Conservation (phyloP, 2,797 vertebrate species). For the Acanthis flammea region DNA sequence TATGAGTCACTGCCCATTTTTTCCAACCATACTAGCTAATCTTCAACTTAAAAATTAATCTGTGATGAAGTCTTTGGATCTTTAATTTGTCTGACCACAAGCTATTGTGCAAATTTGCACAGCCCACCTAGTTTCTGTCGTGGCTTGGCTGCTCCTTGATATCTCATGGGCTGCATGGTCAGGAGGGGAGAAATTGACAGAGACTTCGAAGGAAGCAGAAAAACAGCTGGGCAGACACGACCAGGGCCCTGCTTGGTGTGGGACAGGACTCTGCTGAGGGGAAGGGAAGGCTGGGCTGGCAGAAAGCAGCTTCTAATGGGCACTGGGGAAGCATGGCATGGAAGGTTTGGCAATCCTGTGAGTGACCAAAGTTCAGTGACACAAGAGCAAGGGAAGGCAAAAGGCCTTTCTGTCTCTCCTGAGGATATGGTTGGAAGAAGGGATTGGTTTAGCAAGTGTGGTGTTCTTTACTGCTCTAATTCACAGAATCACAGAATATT, state of each 20-base stretch:
- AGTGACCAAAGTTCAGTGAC: background rate
- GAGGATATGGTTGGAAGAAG: background rate
- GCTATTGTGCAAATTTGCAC: background rate
- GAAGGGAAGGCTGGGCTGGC: background rate
- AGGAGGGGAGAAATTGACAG: background rate
- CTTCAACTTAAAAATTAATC: background rate
- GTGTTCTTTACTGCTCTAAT: background rate
- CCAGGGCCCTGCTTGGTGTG: accelerated
- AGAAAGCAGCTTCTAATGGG: background rate
- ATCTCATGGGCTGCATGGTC: background rate
- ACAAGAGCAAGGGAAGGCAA: background rate
- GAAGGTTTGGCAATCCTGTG: background rate
- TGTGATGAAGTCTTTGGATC: background rate
- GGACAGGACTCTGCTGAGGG: background rate
- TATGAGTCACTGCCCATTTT: background rate
- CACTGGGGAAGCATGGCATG: background rate
- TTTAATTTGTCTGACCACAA: background rate
- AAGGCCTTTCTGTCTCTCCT: background rate
- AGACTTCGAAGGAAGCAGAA: background rate
- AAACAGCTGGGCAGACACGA: background rate
- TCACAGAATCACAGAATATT: background rate
- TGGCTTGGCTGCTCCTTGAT: background rate
- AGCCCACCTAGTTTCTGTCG: background rate
- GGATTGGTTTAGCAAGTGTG: background rate
- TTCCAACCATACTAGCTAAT: background rate